Evolutionary conservation across 2,113 vertebrate species (phyloP), one percentile per base, ranked within the genome.

Genomic region (Dasyprocta punctata): DNA sequence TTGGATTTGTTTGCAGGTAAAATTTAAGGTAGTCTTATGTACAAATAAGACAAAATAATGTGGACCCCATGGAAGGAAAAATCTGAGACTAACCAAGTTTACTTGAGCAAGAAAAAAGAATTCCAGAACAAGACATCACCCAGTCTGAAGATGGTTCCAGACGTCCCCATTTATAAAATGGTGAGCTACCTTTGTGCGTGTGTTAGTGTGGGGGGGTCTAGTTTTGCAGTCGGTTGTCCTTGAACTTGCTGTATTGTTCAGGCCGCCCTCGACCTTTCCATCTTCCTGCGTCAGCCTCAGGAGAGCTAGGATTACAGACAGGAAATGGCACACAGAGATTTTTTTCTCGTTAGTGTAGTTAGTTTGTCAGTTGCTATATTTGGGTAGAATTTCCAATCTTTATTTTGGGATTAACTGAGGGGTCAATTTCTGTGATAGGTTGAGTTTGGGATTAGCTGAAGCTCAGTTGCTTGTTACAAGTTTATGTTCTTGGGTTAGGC

Each of bases 11-110:
- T 54, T 73, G 47, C 7, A 92, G 60, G 47, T 69, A 56, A 94
- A 94, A 71, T 33, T n/a, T 24, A 52, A 75, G 14, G 14, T 41
- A 81, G 54, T 77, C 58, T 69, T 63, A 65, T n/a, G 44, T 44
- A 87, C 44, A 81, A 80, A 82, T 36, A 89, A 61, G 90, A 75
- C 54, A 88, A 92, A 96, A 95, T 83, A 80, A 92, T 65, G 11
- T 87, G 10, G 0, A 0, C 49, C 58, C 81, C 26, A 5, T 49
- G 24, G 44, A 54, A 71, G 49, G 20, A 54, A n/a, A 56, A 87
- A 56, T 30, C n/a, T 38, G 14, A 56, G 36, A 67, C 69, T 41
- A 88, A 73, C 4, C 56, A 88, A 73, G 12, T 56, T 11, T 71
- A 88, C 16, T 56, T 41, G 52, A 73, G 4, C 10, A 49, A 65